Percentiles rank a stretch among this genome's conserved stretches.
phyloP scores from a whole-genome alignment of 2,888 invertebrate species.

The Chironomus tentans region DNA sequence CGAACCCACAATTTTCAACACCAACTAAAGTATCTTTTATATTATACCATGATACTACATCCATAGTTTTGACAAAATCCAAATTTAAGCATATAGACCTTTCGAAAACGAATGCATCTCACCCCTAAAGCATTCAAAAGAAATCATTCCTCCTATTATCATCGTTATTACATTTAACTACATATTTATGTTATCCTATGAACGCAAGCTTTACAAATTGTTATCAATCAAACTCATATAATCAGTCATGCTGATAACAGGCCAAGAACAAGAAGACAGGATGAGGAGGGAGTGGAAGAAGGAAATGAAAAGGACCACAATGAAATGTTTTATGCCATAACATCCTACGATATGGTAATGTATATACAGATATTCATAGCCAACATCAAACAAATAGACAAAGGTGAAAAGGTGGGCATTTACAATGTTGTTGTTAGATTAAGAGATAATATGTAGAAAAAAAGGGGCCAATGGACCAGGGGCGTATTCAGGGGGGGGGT shows the following conservation, averaged over 20 bases:
- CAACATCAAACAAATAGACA: background rate
- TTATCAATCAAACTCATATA: conserved; percentile 3
- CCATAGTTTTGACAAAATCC: too few relatives aligned
- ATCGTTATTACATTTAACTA: background rate
- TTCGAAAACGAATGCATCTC: too few relatives aligned
- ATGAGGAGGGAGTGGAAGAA: background rate
- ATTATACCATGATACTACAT: too few relatives aligned
- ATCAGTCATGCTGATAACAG: conserved; percentile 8
- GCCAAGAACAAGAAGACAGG: background rate
- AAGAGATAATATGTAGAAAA: background rate
- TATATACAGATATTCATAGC: too few relatives aligned
- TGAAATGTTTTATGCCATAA: background rate
- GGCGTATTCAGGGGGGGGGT: too few relatives aligned
- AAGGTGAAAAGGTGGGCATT: background rate
- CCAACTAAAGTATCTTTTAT: too few relatives aligned
- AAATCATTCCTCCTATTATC: background rate
- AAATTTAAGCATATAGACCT: too few relatives aligned
- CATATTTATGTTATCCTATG: too few relatives aligned
- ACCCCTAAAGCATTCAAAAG: too few relatives aligned
- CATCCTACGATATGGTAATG: too few relatives aligned
- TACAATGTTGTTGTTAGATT: background rate
- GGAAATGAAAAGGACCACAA: background rate
- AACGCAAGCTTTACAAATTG: background rate
- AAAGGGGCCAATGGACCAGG: too few relatives aligned
- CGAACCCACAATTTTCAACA: too few relatives aligned